A percentile compares a stretch with the other conserved stretches of the same genome.
These are phyloP conservation scores for Petromus typicus DNA, from an alignment of 2,113 vertebrate genomes.

Conservation along the genomic window DNA sequence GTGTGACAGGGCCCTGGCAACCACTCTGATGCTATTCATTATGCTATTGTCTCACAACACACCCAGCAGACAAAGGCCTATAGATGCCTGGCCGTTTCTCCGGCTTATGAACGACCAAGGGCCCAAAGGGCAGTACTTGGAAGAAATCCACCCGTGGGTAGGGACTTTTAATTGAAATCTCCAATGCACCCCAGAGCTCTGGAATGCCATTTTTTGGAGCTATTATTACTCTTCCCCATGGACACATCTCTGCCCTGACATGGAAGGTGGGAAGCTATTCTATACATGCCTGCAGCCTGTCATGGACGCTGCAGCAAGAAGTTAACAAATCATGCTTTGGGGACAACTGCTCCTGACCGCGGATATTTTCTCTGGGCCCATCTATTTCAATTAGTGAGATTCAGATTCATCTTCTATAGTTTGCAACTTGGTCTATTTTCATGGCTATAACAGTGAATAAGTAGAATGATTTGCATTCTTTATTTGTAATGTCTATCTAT, in stretches of 20 bases:
- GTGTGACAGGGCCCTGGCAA: conserved; percentile 75
- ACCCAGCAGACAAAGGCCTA: conserved; percentile 50
- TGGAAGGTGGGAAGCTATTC: background rate
- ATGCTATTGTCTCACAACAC: conserved; percentile 60
- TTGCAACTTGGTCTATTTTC: conserved; percentile 55
- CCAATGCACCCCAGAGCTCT: conserved; percentile 29
- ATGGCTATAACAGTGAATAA: background rate
- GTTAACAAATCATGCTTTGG: conserved; percentile 30
- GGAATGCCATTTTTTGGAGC: conserved; percentile 20
- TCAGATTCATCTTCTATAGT: background rate
- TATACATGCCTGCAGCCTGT: background rate
- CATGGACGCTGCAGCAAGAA: background rate
- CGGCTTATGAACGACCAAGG: conserved; percentile 39
- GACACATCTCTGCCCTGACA: background rate
- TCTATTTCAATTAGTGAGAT: conserved; percentile 43
- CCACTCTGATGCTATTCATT: conserved; percentile 62
- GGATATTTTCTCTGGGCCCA: background rate
- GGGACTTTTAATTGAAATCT: conserved; percentile 72
- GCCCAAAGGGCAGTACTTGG: conserved; percentile 41
- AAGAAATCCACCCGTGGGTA: conserved; percentile 66
- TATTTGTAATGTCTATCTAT: conserved; percentile 30
- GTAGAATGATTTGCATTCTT: conserved; percentile 48
- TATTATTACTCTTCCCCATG: background rate
- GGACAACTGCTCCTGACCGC: background rate
- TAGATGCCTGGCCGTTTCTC: conserved; percentile 27